Base-by-base conservation (phyloP, 2,888 invertebrate genomes). In the Volucella zonaria region DNA sequence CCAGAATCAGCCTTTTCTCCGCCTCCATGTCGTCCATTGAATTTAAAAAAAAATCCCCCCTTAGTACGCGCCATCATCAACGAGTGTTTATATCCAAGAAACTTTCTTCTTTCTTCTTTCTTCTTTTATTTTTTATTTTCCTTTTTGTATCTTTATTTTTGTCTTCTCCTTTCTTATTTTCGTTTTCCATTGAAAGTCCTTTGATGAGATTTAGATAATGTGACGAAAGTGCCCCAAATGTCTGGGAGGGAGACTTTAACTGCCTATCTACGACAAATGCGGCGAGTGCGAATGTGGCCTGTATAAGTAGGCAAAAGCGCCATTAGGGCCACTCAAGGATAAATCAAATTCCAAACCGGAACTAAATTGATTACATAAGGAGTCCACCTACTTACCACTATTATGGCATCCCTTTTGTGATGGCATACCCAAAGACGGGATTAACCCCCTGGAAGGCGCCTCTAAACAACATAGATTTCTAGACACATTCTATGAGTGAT, bases 251-350 rank as follows among this genome's bases (percentile, higher is more conserved):
- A 45, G 42, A 43, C 43, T 18, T 14, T 43, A 40, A 49, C 52
- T 59, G 23, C 31, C 40, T 8, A 14, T 42, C 42, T 11, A n/a
- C n/a, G 18, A 42, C n/a, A 40, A 31, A 54, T 43, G 56, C 43
- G 66, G 6, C 31, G 31, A 31, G 6, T 31, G 6, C 0, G 31
- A 31, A 31, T 31, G 31, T 31, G 31, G 31, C 6, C 31, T 0
- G 31, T 31, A 31, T 6, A 31, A 31, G 31, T 31, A 31, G 31
- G 31, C 31, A 73, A 40, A 38, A 66, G 59, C 52, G 43, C 78
- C 71, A 79, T 79, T 79, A 79, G 45, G 78, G 45, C 78, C 73
- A 79, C 78, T 79, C 78, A 73, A 79, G 78, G 66, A 73, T 79
- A 71, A 79, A 79, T 73, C 73, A 73, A 79, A 79, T 79, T 79